These are phyloP conservation scores for Trichogramma pretiosum DNA, from an alignment of 1,140 invertebrate species.

Conservation along the genomic window DNA sequence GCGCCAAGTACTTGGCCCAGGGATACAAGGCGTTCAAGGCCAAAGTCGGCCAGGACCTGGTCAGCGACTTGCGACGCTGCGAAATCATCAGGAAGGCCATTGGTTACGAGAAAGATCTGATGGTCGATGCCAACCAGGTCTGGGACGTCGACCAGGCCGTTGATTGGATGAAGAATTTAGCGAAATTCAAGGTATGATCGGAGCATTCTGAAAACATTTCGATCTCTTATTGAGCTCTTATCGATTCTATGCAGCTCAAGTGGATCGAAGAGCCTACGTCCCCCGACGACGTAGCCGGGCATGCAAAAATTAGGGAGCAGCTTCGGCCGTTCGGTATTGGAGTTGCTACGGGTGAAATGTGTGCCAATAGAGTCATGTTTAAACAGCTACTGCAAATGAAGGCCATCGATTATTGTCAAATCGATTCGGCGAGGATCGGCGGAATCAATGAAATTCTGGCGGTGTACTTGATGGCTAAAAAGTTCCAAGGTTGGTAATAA, in stretches of 20 bases:
- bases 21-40: slow-evolving; percentile 81
- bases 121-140: slow-evolving; percentile 88
- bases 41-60: slow-evolving; percentile 77
- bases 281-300: slow-evolving; percentile 82
- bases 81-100: slow-evolving; percentile 66
- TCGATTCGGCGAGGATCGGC: slow-evolving; percentile 79
- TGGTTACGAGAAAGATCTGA: slow-evolving; percentile 62
- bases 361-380: slow-evolving; percentile 83
- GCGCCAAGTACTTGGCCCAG: slow-evolving; percentile 60
- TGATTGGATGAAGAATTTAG: slow-evolving; percentile 72
- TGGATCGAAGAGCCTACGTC: slow-evolving; percentile 94
- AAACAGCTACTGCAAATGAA: slow-evolving; percentile 78
- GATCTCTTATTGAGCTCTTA: too few species aligned
- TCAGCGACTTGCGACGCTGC: slow-evolving; percentile 67
- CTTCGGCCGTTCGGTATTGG: slow-evolving; percentile 64
- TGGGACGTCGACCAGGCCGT: slow-evolving; percentile 82
- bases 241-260: too few species aligned
- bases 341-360: slow-evolving; percentile 87
- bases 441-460: slow-evolving; percentile 82
- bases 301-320: slow-evolving; percentile 60
- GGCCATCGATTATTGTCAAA: slow-evolving; percentile 81
- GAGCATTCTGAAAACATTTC: too few species aligned
- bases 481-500: slow-evolving; percentile 60
- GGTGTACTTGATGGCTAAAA: slow-evolving; percentile 81
- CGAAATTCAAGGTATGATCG: slow-evolving; percentile 63